phyloP scores from a whole-genome alignment of 1,140 invertebrate species.

The Holcopasites calliopsidis region DNA sequence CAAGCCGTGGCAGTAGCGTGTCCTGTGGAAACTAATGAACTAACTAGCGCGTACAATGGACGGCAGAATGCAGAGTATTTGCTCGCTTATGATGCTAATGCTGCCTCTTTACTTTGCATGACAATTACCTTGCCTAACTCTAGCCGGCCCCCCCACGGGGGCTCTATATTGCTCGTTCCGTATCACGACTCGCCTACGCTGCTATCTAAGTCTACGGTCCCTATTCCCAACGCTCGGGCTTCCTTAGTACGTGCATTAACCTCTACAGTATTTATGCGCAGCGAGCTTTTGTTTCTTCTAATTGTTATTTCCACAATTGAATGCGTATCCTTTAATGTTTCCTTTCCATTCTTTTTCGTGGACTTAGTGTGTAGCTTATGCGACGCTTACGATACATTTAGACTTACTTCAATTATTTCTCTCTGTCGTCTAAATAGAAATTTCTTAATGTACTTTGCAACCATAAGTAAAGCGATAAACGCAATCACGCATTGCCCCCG shows the following conservation, averaged over 20 bases:
- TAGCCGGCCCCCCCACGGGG: conserved; percentile 42
- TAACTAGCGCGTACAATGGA: conserved; percentile 73
- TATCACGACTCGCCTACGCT: conserved; percentile 42
- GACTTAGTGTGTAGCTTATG: too few relatives aligned
- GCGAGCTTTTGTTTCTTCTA: neutral
- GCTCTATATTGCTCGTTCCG: conserved; percentile 46
- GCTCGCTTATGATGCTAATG: conserved; percentile 76
- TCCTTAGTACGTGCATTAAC: conserved; percentile 20
- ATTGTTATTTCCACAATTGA: neutral
- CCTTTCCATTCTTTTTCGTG: neutral
- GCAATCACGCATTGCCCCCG: too few relatives aligned
- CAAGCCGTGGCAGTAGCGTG: conserved; percentile 41
- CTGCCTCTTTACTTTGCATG: conserved; percentile 75
- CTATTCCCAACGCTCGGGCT: neutral
- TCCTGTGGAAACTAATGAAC: conserved; percentile 73
- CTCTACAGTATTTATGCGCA: neutral
- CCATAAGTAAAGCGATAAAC: too few relatives aligned
- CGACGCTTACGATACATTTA: too few relatives aligned
- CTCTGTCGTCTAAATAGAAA: too few relatives aligned
- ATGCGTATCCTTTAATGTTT: neutral
- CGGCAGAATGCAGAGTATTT: conserved; percentile 68
- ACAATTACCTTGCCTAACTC: conserved; percentile 69
- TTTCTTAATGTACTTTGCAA: too few relatives aligned
- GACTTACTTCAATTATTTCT: too few relatives aligned
- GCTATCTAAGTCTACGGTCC: conserved; percentile 25